phyloP scores from a whole-genome alignment of 2,113 vertebrate species.

The Albula glossodonta region DNA sequence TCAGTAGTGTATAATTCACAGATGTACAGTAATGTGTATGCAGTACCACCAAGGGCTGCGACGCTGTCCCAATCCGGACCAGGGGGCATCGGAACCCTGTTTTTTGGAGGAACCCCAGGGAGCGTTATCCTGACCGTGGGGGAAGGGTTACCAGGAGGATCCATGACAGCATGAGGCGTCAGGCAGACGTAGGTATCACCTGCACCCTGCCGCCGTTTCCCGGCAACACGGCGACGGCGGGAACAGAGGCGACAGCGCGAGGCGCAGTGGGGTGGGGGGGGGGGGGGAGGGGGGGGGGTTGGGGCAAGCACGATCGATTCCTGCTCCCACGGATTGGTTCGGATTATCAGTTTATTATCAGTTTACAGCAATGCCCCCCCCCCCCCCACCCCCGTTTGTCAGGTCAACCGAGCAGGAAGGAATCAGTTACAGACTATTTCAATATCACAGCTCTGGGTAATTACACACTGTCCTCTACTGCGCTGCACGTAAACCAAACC shows the following conservation, averaged over 20 bases:
- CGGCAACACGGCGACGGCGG: conserved; percentile 71
- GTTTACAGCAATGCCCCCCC: conserved; percentile 68
- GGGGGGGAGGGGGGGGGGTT: conserved; percentile 78
- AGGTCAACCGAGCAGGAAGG: conserved; percentile 74
- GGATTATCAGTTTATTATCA: conserved; percentile 87
- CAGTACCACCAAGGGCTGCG: too few relatives aligned
- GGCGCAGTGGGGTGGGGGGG: too few relatives aligned
- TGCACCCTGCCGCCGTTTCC: conserved; percentile 82
- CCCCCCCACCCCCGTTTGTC: conserved; percentile 46
- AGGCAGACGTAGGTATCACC: conserved; percentile 82
- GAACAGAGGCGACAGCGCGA: conserved; percentile 72
- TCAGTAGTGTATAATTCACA: too few relatives aligned
- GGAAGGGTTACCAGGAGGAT: conserved; percentile 50
- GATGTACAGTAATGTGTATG: too few relatives aligned
- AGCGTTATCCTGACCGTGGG: background rate
- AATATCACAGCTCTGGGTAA: conserved; percentile 19
- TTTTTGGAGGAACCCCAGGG: background rate
- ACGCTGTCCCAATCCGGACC: background rate
- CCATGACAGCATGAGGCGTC: conserved; percentile 65
- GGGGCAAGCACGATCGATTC: conserved; percentile 75
- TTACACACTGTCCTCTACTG: background rate
- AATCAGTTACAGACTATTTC: conserved; percentile 66
- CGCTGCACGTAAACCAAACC: background rate
- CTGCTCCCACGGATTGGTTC: conserved; percentile 85
- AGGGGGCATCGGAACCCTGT: background rate